phyloP scores from a whole-genome alignment of 2,113 vertebrate genomes.

The Bombycilla garrulus region DNA sequence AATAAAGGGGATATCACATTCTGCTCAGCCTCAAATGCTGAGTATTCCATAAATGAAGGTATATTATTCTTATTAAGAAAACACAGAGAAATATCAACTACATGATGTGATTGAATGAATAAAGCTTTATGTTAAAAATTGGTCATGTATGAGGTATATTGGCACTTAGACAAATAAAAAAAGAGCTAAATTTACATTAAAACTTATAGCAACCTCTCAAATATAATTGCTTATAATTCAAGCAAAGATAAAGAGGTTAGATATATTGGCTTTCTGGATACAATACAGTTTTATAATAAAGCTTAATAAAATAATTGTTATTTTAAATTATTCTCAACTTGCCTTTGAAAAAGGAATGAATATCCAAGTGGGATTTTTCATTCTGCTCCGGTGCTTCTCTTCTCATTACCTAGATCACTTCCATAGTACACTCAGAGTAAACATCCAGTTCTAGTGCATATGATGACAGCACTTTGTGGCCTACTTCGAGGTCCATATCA shows the following conservation, averaged over 20 bases:
- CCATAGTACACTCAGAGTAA: neutral
- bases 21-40: neutral
- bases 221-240: neutral
- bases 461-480: neutral
- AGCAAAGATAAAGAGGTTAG: neutral
- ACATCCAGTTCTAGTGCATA: neutral
- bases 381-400: neutral
- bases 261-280: neutral
- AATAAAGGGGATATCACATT: neutral
- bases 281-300: neutral
- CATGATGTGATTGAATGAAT: neutral
- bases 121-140: neutral
- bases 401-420: neutral
- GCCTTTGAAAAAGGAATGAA: neutral
- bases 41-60: neutral
- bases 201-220: neutral
- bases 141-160: neutral
- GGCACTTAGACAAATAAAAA: neutral
- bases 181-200: neutral
- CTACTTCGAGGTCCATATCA: neutral
- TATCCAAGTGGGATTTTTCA: neutral
- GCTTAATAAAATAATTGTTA: neutral
- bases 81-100: neutral
- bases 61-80: neutral
- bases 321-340: neutral